phyloP scores from a whole-genome alignment of 2,797 vertebrate genomes.

The Rhadinocentrus ornatus region DNA sequence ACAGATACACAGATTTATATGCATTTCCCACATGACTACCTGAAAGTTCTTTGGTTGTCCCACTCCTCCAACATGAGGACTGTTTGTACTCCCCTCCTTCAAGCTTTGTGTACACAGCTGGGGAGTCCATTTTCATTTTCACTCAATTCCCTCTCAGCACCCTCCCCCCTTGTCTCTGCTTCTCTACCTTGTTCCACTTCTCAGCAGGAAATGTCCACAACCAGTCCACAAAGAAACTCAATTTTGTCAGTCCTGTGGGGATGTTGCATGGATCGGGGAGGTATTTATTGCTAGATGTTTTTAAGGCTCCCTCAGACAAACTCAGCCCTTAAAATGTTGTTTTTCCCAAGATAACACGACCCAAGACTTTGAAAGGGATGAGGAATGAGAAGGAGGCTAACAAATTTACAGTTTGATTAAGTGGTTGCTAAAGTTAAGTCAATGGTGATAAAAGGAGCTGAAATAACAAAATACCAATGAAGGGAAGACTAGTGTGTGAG shows the following conservation, averaged over 20 bases:
- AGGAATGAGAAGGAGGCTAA: conserved; percentile 2
- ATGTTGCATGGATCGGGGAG: conserved; percentile 16
- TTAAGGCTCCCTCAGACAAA: conserved; percentile 38
- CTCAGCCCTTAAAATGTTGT: conserved; percentile 43
- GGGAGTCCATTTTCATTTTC: conserved; percentile 78
- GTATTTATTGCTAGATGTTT: conserved; percentile 78
- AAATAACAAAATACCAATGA: not conserved
- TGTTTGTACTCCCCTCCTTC: conserved; percentile 66
- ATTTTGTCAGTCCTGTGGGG: conserved; percentile 67
- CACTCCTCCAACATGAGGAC: conserved; percentile 55
- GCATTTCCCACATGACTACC: conserved; percentile 41
- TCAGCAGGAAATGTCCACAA: conserved; percentile 74
- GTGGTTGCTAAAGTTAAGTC: conserved; percentile 4
- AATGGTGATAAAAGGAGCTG: not conserved
- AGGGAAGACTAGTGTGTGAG: not conserved
- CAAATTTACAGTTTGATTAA: conserved; percentile 18
- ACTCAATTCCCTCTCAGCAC: conserved; percentile 16
- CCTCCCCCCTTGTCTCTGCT: conserved; percentile 7
- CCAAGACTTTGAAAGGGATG: conserved; percentile 34
- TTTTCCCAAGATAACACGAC: conserved; percentile 71
- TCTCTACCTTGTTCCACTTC: conserved; percentile 54
- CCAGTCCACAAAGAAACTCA: conserved; percentile 70
- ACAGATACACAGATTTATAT: conserved; percentile 37
- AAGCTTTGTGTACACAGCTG: conserved; percentile 84
- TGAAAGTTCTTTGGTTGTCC: conserved; percentile 46